A percentile compares a stretch with the other conserved stretches of the same genome.
Conservation (phyloP, 2,797 vertebrate species). For the Diplodus puntazzo region DNA sequence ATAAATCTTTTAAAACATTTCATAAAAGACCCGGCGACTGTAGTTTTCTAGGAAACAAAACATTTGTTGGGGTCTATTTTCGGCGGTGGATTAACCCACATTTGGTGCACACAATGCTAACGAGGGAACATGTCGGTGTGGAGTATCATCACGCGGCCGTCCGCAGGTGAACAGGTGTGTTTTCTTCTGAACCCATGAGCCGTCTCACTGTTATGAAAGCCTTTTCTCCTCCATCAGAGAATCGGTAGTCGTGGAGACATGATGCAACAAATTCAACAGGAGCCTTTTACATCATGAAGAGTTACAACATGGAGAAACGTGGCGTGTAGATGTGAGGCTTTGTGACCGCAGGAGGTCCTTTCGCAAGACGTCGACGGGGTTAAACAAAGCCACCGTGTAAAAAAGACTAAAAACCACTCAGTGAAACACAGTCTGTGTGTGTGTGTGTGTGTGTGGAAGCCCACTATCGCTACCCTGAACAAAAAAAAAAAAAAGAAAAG, state of each 20-base stretch:
- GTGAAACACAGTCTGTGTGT: slow-evolving; percentile 9
- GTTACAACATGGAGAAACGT: slow-evolving; percentile 30
- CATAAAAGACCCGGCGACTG: too few species aligned
- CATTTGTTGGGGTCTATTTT: too few species aligned
- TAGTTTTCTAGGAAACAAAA: too few species aligned
- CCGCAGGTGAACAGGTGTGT: slow-evolving; percentile 14
- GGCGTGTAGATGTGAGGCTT: not conserved
- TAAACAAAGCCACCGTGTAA: not conserved
- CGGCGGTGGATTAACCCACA: too few species aligned
- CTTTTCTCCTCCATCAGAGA: slow-evolving; percentile 10
- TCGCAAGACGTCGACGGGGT: not conserved
- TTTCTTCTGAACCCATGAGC: slow-evolving; percentile 12
- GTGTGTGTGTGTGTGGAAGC: slow-evolving; percentile 16
- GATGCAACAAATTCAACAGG: slow-evolving; percentile 11
- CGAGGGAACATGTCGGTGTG: too few species aligned
- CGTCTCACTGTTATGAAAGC: slow-evolving; percentile 29
- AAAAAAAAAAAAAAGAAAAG: not conserved
- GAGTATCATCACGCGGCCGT: not conserved
- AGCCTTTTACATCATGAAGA: slow-evolving; percentile 24
- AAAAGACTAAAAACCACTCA: not conserved
- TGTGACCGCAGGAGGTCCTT: slow-evolving; percentile 7
- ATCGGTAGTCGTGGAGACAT: slow-evolving; percentile 41
- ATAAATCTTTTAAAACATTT: too few species aligned
- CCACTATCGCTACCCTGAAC: not conserved
- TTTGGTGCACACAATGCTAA: too few species aligned